Evolutionary conservation across 2,113 vertebrate genomes (phyloP).

Genomic region (Noctilio leporinus): DNA sequence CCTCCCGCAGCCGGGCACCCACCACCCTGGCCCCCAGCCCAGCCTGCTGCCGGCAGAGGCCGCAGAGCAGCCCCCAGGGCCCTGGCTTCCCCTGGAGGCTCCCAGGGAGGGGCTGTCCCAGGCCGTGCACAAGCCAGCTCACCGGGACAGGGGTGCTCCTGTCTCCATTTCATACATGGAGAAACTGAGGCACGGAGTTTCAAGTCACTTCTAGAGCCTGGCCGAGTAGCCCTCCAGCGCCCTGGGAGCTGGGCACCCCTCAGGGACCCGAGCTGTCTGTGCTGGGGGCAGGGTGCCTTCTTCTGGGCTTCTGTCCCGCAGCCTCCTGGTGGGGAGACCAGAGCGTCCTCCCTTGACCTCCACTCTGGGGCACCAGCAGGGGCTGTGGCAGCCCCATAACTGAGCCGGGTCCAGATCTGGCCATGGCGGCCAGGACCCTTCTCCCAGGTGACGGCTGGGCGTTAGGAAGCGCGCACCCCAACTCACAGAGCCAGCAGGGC

Average conservation of each 20-base stretch:
- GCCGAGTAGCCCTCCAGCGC: too few species aligned
- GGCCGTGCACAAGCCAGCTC: rapidly evolving
- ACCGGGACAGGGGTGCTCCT: rapidly evolving
- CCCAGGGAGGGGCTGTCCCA: rapidly evolving
- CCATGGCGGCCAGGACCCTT: background rate
- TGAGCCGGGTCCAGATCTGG: rapidly evolving
- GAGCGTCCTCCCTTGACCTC: rapidly evolving
- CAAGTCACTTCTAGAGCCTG: background rate
- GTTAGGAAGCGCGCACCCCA: rapidly evolving
- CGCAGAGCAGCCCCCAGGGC: background rate
- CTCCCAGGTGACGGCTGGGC: background rate
- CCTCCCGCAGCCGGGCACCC: background rate
- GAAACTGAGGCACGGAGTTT: background rate
- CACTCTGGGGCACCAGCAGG: background rate
- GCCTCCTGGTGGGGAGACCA: background rate
- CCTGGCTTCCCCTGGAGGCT: background rate
- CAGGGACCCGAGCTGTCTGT: background rate
- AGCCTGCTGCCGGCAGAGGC: background rate
- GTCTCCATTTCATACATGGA: background rate
- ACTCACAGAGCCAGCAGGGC: background rate
- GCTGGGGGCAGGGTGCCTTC: background rate
- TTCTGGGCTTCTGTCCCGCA: too few species aligned
- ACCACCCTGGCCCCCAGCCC: background rate
- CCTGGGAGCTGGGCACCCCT: rapidly evolving
- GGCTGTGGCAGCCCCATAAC: rapidly evolving